Evolutionary conservation across 2,113 vertebrate genomes (phyloP), one percentile per base, ranked within the genome.

Genomic region (Arvicanthis niloticus): DNA sequence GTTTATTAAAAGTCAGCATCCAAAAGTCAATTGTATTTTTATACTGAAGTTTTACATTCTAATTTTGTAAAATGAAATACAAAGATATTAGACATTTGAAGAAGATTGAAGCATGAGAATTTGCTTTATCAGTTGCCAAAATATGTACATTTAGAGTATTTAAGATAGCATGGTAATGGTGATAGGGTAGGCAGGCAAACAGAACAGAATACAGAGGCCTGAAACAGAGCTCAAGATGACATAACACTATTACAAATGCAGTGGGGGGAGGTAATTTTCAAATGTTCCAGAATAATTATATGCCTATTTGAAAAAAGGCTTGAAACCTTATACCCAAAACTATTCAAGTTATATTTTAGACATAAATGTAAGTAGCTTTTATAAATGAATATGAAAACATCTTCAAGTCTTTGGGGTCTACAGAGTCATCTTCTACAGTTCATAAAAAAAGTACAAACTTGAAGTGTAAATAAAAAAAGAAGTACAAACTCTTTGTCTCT

Each of bases 11-110:
- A 51, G 58, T 60, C 34, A 88, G 10, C 58, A 51, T 42, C 45
- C 6, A 76, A 70, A 88, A 93, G 51, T 92, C 16, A 82, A 48
- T 86, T 65, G 3, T 85, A 89, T 85, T 97, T 93, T 22, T 89
- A 75, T 48, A 31, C 42, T 75, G 26, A 0, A 86, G 24, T 80
- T 94, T 84, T 17, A 95, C 8, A 73, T 67, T 58, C 19, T 88
- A 76, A 86, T 29, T 42, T 93, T 93, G 75, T 58, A 11, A 85
- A 56, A 73, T 45, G 24, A 95, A 78, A 77, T 72, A 88, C 48
- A 91, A 84, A 78, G 31, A 31, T 56, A 93, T 34, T 81, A 45
- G 53, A 77, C 9, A 89, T 21, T 88, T 88, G 78, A 84, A 60
- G 65, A 84, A 29, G 29, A 88, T 9, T 7, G 91, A 91, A 45